Conservation (phyloP, 1,140 invertebrate species). For the Tetramorium simillimum region DNA sequence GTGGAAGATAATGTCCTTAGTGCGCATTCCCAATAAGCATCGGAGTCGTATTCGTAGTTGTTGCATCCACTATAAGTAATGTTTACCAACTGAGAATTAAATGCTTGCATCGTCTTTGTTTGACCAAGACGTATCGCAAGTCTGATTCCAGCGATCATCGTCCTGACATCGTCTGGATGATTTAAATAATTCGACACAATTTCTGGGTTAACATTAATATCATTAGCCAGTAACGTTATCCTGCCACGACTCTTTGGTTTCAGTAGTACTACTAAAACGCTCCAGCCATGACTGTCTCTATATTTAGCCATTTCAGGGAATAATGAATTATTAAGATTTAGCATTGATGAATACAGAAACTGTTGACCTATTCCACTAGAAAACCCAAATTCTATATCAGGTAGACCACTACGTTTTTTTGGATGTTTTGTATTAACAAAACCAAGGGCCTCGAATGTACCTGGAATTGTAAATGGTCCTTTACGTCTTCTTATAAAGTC, state of each 20-base stretch:
- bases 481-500: not conserved
- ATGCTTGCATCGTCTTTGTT: not conserved
- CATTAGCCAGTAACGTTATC: not conserved
- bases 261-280: not conserved
- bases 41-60: too few relatives aligned
- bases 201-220: not conserved
- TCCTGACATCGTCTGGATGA: not conserved
- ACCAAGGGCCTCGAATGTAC: not conserved
- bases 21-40: too few relatives aligned
- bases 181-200: not conserved
- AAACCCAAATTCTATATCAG: not conserved
- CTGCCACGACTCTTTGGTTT: not conserved
- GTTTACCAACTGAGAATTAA: not conserved
- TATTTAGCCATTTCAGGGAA: too few relatives aligned
- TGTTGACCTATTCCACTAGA: accelerated
- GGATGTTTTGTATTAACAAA: not conserved
- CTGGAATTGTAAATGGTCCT: not conserved
- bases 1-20: too few relatives aligned
- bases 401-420: not conserved
- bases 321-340: too few relatives aligned
- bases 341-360: too few relatives aligned
- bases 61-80: not conserved
- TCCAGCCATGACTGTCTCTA: not conserved
- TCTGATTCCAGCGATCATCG: not conserved
- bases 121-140: not conserved